Percentiles rank a stretch among this genome's conserved stretches.
These are phyloP conservation scores for Megatriorchis doriae DNA, from an alignment of 2,113 vertebrate genomes.

Conservation along the genomic window DNA sequence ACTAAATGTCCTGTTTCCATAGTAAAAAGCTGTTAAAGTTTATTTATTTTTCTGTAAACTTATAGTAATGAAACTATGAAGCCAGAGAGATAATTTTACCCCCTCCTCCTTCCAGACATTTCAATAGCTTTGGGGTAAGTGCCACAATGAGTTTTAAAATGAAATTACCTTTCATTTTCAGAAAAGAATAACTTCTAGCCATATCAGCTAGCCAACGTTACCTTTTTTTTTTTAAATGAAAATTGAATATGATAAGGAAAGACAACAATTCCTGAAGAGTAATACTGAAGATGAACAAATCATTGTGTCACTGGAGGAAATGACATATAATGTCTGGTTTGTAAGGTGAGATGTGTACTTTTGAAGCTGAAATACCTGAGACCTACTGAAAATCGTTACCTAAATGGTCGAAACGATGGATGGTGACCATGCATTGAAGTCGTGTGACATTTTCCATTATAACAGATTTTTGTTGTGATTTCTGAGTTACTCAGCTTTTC, in stretches of 20 bases:
- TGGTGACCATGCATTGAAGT: neutral
- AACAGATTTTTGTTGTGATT: neutral
- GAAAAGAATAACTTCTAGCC: neutral
- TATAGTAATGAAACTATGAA: constrained; percentile 8
- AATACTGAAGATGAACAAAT: neutral
- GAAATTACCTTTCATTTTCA: constrained; percentile 31
- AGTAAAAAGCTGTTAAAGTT: constrained; percentile 35
- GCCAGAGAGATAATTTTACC: neutral
- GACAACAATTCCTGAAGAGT: neutral
- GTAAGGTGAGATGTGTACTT: neutral
- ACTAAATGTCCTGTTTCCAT: constrained; percentile 44
- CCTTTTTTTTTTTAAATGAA: neutral
- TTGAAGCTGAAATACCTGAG: neutral
- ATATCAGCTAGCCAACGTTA: neutral
- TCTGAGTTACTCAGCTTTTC: neutral
- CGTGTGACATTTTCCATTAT: neutral
- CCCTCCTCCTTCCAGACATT: neutral
- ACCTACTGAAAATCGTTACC: neutral
- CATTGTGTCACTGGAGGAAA: neutral
- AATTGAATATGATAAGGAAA: neutral
- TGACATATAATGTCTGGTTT: neutral
- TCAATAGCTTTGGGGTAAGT: constrained; percentile 14
- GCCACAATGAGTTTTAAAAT: constrained; percentile 4
- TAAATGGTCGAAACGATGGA: neutral
- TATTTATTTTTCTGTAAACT: constrained; percentile 52